Conservation (phyloP, 2,888 invertebrate species). For the Scaptomyza reducta region DNA sequence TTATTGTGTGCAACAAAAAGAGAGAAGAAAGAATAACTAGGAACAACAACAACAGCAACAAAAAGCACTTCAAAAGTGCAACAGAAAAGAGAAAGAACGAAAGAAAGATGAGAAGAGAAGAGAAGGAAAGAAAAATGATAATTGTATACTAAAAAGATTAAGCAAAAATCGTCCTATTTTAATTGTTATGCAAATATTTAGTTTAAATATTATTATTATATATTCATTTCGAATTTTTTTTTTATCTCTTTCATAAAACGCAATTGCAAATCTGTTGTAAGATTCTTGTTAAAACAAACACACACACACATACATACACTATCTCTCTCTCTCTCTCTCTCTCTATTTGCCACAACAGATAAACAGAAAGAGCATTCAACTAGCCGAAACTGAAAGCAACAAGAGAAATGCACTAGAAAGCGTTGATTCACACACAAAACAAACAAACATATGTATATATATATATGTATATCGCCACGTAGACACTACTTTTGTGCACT, state of each 20-base stretch:
- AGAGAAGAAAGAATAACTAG: slow-evolving; percentile 12
- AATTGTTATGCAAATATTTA: slow-evolving; percentile 69
- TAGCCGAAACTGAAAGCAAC: slow-evolving; percentile 25
- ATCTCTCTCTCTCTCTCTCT: neutral
- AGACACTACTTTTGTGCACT: slow-evolving; percentile 29
- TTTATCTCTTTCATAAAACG: slow-evolving; percentile 37
- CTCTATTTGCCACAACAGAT: slow-evolving; percentile 5
- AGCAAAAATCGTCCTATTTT: slow-evolving; percentile 68
- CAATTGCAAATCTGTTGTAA: slow-evolving; percentile 77
- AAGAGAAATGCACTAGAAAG: slow-evolving; percentile 1
- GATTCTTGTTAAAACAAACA: slow-evolving; percentile 59
- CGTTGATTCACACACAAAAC: slow-evolving; percentile 7
- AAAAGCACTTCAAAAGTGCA: slow-evolving; percentile 32
- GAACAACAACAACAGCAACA: slow-evolving; percentile 10
- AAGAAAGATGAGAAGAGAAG: neutral
- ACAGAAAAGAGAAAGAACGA: slow-evolving; percentile 1
- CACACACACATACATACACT: slow-evolving; percentile 3
- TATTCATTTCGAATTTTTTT: slow-evolving; percentile 48
- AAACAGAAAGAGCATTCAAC: slow-evolving; percentile 24
- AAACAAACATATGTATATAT: neutral
- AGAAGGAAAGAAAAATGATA: slow-evolving; percentile 7
- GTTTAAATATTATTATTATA: slow-evolving; percentile 51
- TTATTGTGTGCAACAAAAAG: slow-evolving; percentile 54
- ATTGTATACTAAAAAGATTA: slow-evolving; percentile 41
- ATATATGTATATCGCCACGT: slow-evolving; percentile 11